phyloP scores from a whole-genome alignment of 2,113 vertebrate species.

The Peromyscus californicus region DNA sequence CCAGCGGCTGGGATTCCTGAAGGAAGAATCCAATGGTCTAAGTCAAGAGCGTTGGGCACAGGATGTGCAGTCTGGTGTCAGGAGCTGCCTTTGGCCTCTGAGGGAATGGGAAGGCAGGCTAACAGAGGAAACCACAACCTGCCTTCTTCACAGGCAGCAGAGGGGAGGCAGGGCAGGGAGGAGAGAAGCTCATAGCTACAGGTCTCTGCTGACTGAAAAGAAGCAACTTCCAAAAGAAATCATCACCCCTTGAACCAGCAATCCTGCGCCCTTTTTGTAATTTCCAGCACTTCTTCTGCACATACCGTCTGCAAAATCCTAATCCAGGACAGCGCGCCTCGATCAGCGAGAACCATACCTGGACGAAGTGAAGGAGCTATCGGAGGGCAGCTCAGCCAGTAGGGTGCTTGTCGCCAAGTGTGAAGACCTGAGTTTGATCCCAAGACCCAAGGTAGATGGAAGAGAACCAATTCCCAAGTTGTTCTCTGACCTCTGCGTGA shows the following conservation, averaged over 20 bases:
- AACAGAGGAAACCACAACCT: not conserved
- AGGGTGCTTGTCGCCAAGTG: not conserved
- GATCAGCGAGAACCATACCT: not conserved
- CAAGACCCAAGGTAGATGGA: not conserved
- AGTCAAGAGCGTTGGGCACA: not conserved
- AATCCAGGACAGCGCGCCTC: not conserved
- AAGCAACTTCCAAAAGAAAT: not conserved
- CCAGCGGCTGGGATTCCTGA: not conserved
- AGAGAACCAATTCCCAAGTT: not conserved
- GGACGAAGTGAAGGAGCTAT: not conserved
- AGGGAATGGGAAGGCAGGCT: not conserved
- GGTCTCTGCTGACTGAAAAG: not conserved
- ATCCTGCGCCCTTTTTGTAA: not conserved
- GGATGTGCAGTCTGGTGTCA: not conserved
- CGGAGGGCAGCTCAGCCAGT: not conserved
- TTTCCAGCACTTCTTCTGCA: not conserved
- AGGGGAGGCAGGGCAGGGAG: not conserved
- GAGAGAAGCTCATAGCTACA: not conserved
- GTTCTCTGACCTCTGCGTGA: not conserved
- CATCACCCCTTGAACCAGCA: not conserved
- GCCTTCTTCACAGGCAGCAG: slow-evolving; percentile 42
- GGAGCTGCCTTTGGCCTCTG: not conserved
- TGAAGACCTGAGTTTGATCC: not conserved
- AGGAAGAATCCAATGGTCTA: not conserved
- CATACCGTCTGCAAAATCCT: not conserved